Base-by-base conservation (phyloP, 2,797 vertebrate species). In the Acanthiza pusilla region DNA sequence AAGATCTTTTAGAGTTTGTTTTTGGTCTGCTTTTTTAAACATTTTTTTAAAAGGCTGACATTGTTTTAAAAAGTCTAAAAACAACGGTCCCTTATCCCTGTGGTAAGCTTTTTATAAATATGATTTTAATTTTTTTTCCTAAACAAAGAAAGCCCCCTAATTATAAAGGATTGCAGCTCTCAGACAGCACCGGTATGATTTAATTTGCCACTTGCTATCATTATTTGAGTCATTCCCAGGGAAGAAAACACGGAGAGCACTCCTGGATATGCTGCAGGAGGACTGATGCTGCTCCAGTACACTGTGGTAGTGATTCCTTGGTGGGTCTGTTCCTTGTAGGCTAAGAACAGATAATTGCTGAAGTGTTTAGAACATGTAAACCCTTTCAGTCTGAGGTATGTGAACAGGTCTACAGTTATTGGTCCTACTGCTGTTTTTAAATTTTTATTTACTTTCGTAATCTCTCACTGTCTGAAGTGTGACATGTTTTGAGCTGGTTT, bases 131-230 rank as follows among this genome's bases (percentile, higher is more conserved):
- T 72, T 45, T 47, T 72, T 30, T 40, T 0, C 11, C 51, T 11
- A 57, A 92, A 54, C 71, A 90, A 93, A 82, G 48, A 78, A 88
- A 87, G 17, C 72, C 50, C 74, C 32, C 48, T 93, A 85, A 94
- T 96, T 95, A 79, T 51, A 93, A 94, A 92, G 74, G 66, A 96
- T 85, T 94, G 48, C 84, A 83, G 67, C 84, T 95, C 96, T 96
- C 58, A 55, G 55, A 60, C 91, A 88, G 73, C 71, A 65, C 43
- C 85, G 93, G 51, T 84, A 77, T 91, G 89, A 94, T 96, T 96
- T 93, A 91, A 72, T 96, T 96, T 95, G 74, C 87, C 92, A 93
- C 89, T 96, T 77, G 75, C 63, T 91, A 1, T 96, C 89, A n/a
- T 95, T 95, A 72, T 95, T 83, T 92, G 90, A 94, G 72, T 97